Evolutionary conservation across 1,140 invertebrate genomes (phyloP).

Genomic region (Ptiloglossa arizonensis): DNA sequence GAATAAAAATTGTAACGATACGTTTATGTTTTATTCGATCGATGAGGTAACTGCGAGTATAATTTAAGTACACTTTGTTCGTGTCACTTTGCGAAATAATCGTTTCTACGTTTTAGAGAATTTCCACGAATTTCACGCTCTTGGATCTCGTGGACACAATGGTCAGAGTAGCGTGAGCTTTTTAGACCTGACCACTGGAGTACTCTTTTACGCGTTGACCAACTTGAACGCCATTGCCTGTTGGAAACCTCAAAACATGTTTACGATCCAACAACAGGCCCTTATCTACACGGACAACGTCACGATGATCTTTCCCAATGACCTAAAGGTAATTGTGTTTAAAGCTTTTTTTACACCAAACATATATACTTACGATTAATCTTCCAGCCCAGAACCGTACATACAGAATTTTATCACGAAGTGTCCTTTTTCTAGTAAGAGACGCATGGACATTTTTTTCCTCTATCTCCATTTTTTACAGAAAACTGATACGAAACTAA

Average conservation of each 20-base stretch:
- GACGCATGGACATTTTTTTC: too few species aligned
- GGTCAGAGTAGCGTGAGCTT: conserved; percentile 89
- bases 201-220: conserved; percentile 89
- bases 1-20: too few species aligned
- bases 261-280: conserved; percentile 85
- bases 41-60: too few species aligned
- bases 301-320: conserved; percentile 89
- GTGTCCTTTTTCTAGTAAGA: too few species aligned
- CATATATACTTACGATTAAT: too few species aligned
- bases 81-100: neutral
- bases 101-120: conserved; percentile 72
- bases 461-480: too few species aligned
- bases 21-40: too few species aligned
- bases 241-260: conserved; percentile 87
- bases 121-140: conserved; percentile 85
- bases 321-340: conserved; percentile 84
- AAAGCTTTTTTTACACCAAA: too few species aligned
- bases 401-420: too few species aligned
- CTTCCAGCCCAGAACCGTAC: too few species aligned
- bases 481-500: too few species aligned
- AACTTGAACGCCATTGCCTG: conserved; percentile 90
- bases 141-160: conserved; percentile 87
- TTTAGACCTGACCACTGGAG: conserved; percentile 86
- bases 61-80: neutral
- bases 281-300: conserved; percentile 87